phyloP scores from a whole-genome alignment of 2,888 invertebrate species.

The Palloptera scutellata region DNA sequence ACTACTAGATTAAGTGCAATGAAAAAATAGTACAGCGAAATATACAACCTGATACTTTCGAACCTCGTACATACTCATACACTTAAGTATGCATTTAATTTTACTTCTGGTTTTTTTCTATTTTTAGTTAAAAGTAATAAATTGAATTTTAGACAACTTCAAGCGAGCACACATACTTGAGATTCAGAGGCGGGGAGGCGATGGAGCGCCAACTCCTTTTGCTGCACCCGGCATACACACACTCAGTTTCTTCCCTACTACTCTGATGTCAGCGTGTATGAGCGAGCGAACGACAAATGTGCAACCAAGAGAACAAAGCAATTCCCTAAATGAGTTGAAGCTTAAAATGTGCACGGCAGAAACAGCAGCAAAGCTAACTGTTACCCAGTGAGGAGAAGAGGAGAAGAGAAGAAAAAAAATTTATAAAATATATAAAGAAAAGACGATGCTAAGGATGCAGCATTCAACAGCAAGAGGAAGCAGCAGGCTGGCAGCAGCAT shows the following conservation, averaged over 20 bases:
- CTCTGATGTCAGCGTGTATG: too few relatives aligned
- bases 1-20: too few relatives aligned
- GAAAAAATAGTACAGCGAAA: neutral
- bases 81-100: constrained; percentile 9
- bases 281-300: neutral
- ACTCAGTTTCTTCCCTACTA: too few relatives aligned
- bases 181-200: too few relatives aligned
- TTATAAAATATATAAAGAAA: neutral
- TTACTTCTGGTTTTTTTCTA: neutral
- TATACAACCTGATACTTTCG: too few relatives aligned
- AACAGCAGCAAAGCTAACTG: neutral
- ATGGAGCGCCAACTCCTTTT: neutral
- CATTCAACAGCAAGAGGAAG: neutral
- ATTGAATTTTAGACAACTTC: neutral
- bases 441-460: constrained; percentile 1
- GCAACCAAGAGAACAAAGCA: neutral
- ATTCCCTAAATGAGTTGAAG: constrained; percentile 28
- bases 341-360: constrained; percentile 11
- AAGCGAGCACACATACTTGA: too few relatives aligned
- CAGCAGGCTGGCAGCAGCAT: neutral
- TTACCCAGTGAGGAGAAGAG: neutral
- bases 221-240: neutral
- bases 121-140: constrained; percentile 10
- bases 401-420: neutral
- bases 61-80: too few relatives aligned